These are phyloP conservation scores for Tragulus kanchil DNA, from an alignment of 2,113 vertebrate genomes.

Conservation along the genomic window DNA sequence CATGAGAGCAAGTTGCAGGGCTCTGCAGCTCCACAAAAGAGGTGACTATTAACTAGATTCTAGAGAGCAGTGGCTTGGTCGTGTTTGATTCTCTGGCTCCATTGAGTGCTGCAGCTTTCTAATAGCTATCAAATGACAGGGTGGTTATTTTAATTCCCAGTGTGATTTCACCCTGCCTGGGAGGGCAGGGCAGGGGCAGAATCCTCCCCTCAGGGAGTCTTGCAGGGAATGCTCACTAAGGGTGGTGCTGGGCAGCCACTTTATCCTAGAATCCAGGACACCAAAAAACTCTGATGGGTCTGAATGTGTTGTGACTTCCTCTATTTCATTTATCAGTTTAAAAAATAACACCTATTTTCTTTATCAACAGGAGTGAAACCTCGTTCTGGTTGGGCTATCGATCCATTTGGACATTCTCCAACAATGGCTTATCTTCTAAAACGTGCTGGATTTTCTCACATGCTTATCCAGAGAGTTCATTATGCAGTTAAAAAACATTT, in stretches of 20 bases:
- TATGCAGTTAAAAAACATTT: slow-evolving; percentile 96
- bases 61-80: background rate
- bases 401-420: slow-evolving; percentile 96
- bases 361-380: slow-evolving; percentile 92
- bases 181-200: background rate
- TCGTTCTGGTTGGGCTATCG: slow-evolving; percentile 92
- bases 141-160: background rate
- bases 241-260: background rate
- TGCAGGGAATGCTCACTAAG: background rate
- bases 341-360: slow-evolving; percentile 40
- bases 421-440: slow-evolving; percentile 96
- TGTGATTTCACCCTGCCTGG: background rate
- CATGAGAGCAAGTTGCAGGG: no score
- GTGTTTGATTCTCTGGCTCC: background rate
- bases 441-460: slow-evolving; percentile 91
- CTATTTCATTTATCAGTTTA: slow-evolving; percentile 17
- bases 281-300: background rate
- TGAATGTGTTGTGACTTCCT: background rate
- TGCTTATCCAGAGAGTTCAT: slow-evolving; percentile 96
- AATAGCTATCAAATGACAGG: no score
- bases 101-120: background rate
- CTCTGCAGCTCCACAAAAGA: background rate
- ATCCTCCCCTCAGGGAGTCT: background rate
- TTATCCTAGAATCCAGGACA: background rate
- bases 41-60: background rate